Conservation (phyloP, 2,888 invertebrate species). For the Allacma fusca region DNA sequence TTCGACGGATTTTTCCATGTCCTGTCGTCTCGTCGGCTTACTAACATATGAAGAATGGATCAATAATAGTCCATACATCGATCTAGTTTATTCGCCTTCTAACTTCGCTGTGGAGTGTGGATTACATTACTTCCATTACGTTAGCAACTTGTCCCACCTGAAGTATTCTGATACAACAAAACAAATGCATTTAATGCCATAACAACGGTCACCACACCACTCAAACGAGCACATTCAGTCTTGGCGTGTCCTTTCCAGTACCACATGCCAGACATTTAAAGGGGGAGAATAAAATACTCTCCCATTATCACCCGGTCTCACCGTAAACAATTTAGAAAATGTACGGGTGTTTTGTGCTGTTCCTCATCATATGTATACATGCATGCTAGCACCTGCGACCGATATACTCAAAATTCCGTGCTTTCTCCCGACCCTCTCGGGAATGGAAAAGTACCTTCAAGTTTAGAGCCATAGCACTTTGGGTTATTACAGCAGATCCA, state of each 20-base stretch:
- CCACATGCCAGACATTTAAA: background rate
- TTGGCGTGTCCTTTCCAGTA: background rate
- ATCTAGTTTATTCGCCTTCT: conserved; percentile 14
- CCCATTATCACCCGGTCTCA: no score
- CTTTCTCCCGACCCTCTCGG: no score
- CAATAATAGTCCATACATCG: conserved; percentile 39
- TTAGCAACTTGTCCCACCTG: conserved; percentile 32
- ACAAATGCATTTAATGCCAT: conserved; percentile 31
- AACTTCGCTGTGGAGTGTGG: conserved; percentile 2
- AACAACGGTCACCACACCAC: conserved; percentile 36
- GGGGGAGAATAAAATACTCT: no score
- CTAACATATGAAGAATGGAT: conserved; percentile 33
- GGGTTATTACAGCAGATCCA: no score
- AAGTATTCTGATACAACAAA: background rate
- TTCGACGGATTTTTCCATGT: conserved; percentile 39
- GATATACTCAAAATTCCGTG: no score
- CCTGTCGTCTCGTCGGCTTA: conserved; percentile 28
- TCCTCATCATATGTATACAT: no score
- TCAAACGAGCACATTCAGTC: background rate
- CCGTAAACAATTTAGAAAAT: no score
- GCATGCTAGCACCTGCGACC: no score
- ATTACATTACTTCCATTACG: conserved; percentile 10
- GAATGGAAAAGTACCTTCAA: no score
- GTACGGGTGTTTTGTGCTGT: no score
- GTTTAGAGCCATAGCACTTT: no score